These are phyloP conservation scores for Tetranychus truncatus DNA, from an alignment of 2,888 invertebrate genomes.

Conservation along the genomic window DNA sequence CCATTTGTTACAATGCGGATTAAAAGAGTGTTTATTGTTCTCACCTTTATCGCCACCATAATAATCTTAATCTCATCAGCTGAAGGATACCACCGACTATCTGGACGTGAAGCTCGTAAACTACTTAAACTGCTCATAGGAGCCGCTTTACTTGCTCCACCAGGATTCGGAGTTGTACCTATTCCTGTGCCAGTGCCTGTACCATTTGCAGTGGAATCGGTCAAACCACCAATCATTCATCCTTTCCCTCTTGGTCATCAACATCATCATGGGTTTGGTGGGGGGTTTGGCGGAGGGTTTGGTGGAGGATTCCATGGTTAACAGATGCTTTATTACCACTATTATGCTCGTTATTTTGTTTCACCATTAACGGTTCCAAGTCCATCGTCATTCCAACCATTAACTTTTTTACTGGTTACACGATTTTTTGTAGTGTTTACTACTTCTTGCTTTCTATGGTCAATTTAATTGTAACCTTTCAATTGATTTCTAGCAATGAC, in stretches of 20 bases:
- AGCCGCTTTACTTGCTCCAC: not conserved
- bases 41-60: not conserved
- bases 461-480: too few relatives aligned
- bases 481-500: too few relatives aligned
- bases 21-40: not conserved
- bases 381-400: too few relatives aligned
- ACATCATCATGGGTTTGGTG: too few relatives aligned
- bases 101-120: not conserved
- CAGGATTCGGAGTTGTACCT: not conserved
- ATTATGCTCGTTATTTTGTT: too few relatives aligned
- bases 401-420: too few relatives aligned
- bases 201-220: not conserved
- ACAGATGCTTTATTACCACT: not conserved
- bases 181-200: not conserved
- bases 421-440: too few relatives aligned
- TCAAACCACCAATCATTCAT: conserved; percentile 1
- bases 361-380: too few relatives aligned
- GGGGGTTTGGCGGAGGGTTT: not conserved
- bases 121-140: not conserved
- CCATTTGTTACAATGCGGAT: not conserved
- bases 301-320: conserved; percentile 10
- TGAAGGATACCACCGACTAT: not conserved
- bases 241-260: not conserved
- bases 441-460: too few relatives aligned
- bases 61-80: conserved; percentile 3